Evolutionary conservation across 1,140 invertebrate genomes (phyloP).

Genomic region (Drosophila sturtevanti): DNA sequence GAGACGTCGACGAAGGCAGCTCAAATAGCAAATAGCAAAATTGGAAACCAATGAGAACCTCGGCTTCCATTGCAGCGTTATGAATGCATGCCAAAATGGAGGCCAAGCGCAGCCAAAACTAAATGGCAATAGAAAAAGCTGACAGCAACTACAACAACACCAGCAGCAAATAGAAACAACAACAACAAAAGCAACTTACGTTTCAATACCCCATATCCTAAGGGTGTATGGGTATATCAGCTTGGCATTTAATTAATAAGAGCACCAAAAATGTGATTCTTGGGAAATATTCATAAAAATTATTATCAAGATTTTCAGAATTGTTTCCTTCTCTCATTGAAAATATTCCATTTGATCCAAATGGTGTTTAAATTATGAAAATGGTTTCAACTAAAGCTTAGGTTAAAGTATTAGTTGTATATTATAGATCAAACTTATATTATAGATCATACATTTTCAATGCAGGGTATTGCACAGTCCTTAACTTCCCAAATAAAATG

Average conservation of each 20-base stretch:
- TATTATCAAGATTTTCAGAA: too few relatives aligned
- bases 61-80: conserved; percentile 64
- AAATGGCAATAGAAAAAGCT: conserved; percentile 63
- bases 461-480: not conserved
- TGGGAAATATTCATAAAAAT: too few relatives aligned
- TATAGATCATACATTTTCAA: too few relatives aligned
- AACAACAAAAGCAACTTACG: not conserved
- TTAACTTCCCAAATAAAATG: not conserved
- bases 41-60: conserved; percentile 79
- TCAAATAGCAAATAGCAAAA: conserved; percentile 74
- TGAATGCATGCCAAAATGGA: conserved; percentile 79
- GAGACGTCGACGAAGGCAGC: conserved; percentile 32
- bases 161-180: conserved; percentile 3
- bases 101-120: conserved; percentile 79
- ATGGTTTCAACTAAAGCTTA: too few relatives aligned
- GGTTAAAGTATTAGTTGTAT: too few relatives aligned
- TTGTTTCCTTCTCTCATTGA: too few relatives aligned
- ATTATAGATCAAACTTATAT: too few relatives aligned
- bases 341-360: too few relatives aligned
- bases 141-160: conserved; percentile 10
- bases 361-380: too few relatives aligned
- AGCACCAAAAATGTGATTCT: too few relatives aligned
- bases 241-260: too few relatives aligned
- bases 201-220: not conserved
- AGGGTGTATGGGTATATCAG: not conserved